Evolutionary conservation across 2,113 vertebrate species (phyloP), one percentile per base, ranked within the genome.

Genomic region (Platysternon megacephalum): DNA sequence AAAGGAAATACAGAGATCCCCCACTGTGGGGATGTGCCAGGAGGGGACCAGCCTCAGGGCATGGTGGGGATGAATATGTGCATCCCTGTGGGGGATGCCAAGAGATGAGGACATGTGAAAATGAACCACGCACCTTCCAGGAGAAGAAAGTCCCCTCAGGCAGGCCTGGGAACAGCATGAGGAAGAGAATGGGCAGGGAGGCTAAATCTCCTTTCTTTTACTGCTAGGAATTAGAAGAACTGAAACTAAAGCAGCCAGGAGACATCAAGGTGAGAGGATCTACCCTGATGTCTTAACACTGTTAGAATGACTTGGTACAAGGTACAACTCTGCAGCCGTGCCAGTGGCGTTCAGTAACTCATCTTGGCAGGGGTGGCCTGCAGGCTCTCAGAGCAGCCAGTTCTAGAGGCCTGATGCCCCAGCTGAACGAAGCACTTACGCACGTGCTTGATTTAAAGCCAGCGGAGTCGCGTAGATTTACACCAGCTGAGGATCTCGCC

Each of bases 141-240:
- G 44, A 78, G 24, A 46, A 76, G 42, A 44, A 44, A 28, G 22
- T 28, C 74, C 42, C 42, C 2, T 3, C 44, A 29, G 42, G 39
- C 42, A 29, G 26, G 42, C 24, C 74, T 78, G 44, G 74, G 21
- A 78, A 46, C 74, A 78, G 74, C 44, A 28, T 78, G 74, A 46
- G 44, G 26, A 49, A 6, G 48, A 29, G 26, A 29, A 46, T 6
- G 46, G 29, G 78, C 29, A 35, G 16, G 32, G 32, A 5, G 48
- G 5, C 16, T 35, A n/a, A 80, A 35, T 51, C 79, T 52, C 19
- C 61, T n/a, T 83, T n/a, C n/a, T 28, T 61, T 79, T 72, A 46
- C 84, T 76, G 89, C 39, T 35, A 91, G 93, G 92, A 94, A 44
- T 29, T 90, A 12, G 88, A 96, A 79, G 91, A 89, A 42, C 80